These are phyloP conservation scores for Perizoma flavofasciatum DNA, from an alignment of 2,888 invertebrate species.

Conservation along the genomic window DNA sequence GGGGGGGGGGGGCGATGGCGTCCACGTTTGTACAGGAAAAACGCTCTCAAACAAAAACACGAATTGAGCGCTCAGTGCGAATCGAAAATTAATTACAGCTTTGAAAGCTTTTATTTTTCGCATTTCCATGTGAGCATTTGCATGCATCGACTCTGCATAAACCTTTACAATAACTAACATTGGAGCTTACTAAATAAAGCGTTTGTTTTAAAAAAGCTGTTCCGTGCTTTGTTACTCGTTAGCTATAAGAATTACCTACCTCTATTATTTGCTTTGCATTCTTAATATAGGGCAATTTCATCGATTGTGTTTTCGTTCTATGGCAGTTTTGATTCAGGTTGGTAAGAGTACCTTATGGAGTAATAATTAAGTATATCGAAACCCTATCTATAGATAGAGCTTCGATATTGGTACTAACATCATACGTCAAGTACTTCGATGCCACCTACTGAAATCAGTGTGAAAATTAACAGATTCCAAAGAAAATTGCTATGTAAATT, in stretches of 20 bases:
- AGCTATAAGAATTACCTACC: not conserved
- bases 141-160: slow-evolving; percentile 18
- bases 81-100: slow-evolving; percentile 78
- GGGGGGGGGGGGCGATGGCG: slow-evolving; percentile 42
- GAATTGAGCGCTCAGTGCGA: slow-evolving; percentile 64
- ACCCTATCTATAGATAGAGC: too few relatives aligned
- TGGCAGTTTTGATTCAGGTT: not conserved
- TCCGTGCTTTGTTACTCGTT: not conserved
- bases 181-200: slow-evolving; percentile 11
- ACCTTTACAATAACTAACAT: slow-evolving; percentile 15
- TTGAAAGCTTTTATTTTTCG: slow-evolving; percentile 57
- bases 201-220: slow-evolving; percentile 9
- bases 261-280: slow-evolving; percentile 1
- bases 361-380: too few relatives aligned
- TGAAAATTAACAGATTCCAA: too few relatives aligned
- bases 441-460: too few relatives aligned
- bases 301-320: not conserved
- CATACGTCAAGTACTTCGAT: too few relatives aligned
- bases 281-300: not conserved
- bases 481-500: too few relatives aligned
- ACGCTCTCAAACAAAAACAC: slow-evolving; percentile 66
- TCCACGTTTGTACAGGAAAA: slow-evolving; percentile 71
- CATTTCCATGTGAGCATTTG: slow-evolving; percentile 34
- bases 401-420: too few relatives aligned
- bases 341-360: too few relatives aligned